Conservation (phyloP, 1,140 invertebrate species). For the Drosophila ogumai region DNA sequence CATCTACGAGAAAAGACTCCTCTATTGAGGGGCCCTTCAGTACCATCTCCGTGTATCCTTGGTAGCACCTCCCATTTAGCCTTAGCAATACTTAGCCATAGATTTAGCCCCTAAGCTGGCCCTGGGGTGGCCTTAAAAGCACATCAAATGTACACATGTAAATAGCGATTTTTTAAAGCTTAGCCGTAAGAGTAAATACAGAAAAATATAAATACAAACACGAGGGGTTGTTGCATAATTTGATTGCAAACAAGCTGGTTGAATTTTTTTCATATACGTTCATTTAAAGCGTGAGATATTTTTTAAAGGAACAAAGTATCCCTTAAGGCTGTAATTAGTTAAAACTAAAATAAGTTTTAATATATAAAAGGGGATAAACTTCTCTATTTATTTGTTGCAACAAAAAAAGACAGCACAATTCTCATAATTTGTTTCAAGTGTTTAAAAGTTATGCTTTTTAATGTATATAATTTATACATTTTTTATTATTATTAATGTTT, state of each 20-base stretch:
- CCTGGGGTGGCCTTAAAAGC: slow-evolving; percentile 65
- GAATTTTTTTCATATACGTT: slow-evolving; percentile 3
- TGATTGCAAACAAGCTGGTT: slow-evolving; percentile 21
- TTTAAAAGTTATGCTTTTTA: too few relatives aligned
- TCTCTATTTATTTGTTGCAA: neutral
- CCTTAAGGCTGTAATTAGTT: neutral
- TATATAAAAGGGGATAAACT: neutral
- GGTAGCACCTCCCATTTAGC: slow-evolving; percentile 19
- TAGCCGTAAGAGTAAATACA: slow-evolving; percentile 46
- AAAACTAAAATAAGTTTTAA: neutral
- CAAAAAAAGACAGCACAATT: neutral
- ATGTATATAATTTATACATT: neutral
- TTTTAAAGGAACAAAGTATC: too few relatives aligned
- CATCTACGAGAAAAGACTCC: slow-evolving; percentile 68
- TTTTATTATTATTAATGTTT: neutral
- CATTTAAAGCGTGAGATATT: neutral
- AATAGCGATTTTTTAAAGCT: slow-evolving; percentile 62
- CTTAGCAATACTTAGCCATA: slow-evolving; percentile 21
- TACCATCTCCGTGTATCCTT: neutral
- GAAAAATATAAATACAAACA: slow-evolving; percentile 16
- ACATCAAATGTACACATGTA: slow-evolving; percentile 69
- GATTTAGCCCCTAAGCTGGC: slow-evolving; percentile 55
- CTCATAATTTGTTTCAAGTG: too few relatives aligned
- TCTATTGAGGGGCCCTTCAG: slow-evolving; percentile 44
- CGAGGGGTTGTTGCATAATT: slow-evolving; percentile 3